A percentile compares a stretch with the other conserved stretches of the same genome.
Evolutionary conservation across 2,888 invertebrate species (phyloP).

Genomic region (Muscina levida): DNA sequence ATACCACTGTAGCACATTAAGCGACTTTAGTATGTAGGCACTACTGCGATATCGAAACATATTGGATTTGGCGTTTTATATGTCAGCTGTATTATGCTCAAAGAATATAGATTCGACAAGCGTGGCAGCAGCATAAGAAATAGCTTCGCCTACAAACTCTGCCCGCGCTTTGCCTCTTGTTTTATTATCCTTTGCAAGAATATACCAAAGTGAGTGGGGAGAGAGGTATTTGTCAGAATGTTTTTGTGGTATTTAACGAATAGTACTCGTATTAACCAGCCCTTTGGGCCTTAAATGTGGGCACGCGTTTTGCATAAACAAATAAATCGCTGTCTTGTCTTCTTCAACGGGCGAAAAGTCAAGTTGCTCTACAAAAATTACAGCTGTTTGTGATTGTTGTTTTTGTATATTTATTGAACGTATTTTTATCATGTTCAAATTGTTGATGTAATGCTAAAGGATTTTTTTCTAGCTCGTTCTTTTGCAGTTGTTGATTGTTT

Average conservation of each 20-base stretch:
- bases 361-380: background rate
- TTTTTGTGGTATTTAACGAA: background rate
- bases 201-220: background rate
- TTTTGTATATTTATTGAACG: constrained; percentile 47
- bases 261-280: constrained; percentile 39
- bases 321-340: constrained; percentile 50
- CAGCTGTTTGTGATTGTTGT: background rate
- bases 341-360: background rate
- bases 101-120: too few species aligned
- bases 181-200: background rate
- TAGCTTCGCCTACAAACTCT: too few species aligned
- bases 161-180: too few species aligned
- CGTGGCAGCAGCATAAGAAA: too few species aligned
- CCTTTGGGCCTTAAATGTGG: constrained; percentile 50
- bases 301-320: constrained; percentile 61
- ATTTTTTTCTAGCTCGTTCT: background rate
- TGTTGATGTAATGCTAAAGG: constrained; percentile 32
- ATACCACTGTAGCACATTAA: too few species aligned
- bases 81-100: too few species aligned
- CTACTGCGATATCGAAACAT: too few species aligned
- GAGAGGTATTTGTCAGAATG: constrained; percentile 1
- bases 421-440: constrained; percentile 40
- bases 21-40: too few species aligned
- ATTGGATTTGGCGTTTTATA: too few species aligned
- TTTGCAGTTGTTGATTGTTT: background rate